Evolutionary conservation across 2,797 vertebrate species (phyloP), one percentile per base, ranked within the genome.

Genomic region (Gymnopithys bicolor): DNA sequence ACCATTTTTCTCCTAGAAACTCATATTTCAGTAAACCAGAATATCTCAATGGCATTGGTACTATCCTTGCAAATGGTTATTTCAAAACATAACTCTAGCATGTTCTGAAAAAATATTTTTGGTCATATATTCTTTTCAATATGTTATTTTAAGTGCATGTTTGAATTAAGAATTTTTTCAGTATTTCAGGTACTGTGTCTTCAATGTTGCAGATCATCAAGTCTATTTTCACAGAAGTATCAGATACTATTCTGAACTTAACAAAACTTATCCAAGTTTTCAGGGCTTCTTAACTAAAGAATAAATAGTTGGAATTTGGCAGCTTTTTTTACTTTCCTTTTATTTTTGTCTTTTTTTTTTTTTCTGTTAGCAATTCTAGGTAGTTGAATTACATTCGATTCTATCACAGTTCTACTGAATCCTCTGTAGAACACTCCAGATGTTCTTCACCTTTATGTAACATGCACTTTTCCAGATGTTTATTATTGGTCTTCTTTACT

Each of bases 181-280:
- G 11, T 79, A 46, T 95, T 97, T 90, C 41, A 78, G 19, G 13
- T 19, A 35, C 13, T 58, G 48, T 22, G 19, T 82, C 22, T 78
- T 86, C 63, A 89, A 27, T 92, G 81, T 82, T 95, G 49, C 70
- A 69, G 70, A 84, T 91, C 53, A 55, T 78, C 88, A 94, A 85
- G 23, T 80, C 30, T 89, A 30, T 87, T 80, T 60, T 93, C 86
- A 93, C 23, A 81, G 93, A 96, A 85, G 71, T 75, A 89, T 92
- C 75, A 90, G 64, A 76, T 62, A 27, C 17, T 82, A 37, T 62
- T 94, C 60, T 39, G 95, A 77, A 27, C 88, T 95, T 92, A 95
- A 95, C 71, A 94, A 94, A 96, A 95, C 66, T 68, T 82, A 96
- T 78, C 85, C 94, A 95, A 76, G 19, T 92, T 97, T 94, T 89